Conservation (phyloP, 1,140 invertebrate species). For the Drosophila nebulosa region DNA sequence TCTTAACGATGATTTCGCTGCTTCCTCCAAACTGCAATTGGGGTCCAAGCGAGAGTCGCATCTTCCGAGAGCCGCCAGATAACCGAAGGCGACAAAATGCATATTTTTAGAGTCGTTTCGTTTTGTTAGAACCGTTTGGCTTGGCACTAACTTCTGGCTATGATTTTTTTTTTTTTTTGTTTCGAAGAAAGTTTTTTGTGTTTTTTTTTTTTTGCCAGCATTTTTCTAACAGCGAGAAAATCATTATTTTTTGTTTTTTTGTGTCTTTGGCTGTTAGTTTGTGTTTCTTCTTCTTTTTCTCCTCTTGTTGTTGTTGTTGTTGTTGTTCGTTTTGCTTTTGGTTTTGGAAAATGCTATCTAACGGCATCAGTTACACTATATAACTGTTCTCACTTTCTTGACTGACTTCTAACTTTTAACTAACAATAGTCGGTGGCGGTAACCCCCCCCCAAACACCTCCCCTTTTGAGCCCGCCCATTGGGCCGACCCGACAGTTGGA, state of each 20-base stretch:
- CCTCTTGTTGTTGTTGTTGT: neutral
- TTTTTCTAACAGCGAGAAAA: constrained; percentile 14
- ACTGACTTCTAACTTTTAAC: constrained; percentile 56
- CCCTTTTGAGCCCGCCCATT: constrained; percentile 3
- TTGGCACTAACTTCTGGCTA: neutral
- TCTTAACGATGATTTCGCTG: neutral
- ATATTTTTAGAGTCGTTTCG: neutral
- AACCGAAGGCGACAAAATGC: constrained; percentile 60
- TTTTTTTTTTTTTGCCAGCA: constrained; percentile 25
- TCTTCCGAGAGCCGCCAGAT: constrained; percentile 18
- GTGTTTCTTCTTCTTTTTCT: constrained; percentile 31
- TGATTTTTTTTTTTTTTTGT: neutral
- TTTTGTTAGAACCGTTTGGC: neutral
- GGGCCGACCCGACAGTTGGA: constrained; percentile 17
- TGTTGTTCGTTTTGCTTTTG: constrained; percentile 15
- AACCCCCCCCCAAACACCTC: constrained; percentile 12
- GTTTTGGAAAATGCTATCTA: constrained; percentile 65
- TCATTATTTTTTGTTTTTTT: neutral
- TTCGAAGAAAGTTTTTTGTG: constrained; percentile 28
- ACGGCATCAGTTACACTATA: constrained; percentile 80
- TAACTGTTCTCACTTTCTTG: constrained; percentile 80
- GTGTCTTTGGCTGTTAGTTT: neutral
- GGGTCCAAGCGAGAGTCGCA: neutral
- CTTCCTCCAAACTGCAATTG: no score
- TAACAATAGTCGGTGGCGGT: constrained; percentile 14